Base-by-base conservation (phyloP, 2,888 invertebrate genomes). In the Tolmerus cingulatus region DNA sequence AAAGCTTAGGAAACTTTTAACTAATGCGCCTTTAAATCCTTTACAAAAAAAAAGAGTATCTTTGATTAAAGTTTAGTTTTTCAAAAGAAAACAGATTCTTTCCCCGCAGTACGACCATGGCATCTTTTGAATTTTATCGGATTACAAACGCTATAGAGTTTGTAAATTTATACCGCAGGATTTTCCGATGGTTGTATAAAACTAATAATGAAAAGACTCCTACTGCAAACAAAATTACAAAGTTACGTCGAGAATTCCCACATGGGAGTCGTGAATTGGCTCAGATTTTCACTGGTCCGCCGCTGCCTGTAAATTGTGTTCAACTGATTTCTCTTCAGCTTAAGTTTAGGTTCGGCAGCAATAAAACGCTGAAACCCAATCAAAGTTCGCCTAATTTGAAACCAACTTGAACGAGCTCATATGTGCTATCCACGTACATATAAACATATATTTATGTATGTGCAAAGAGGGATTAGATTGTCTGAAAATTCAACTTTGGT, bases 331-430 rank as follows among this genome's bases (percentile, higher is more conserved):
- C 51, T 55, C 79, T n/a, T 7, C 79, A 81, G 51, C 30, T 81
- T 27, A 81, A 81, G 34, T 55, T 81, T 66, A 43, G 30, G 81
- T 46, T 81, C 51, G 51, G 55, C 34, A 81, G 43, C 46, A 81
- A 81, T 81, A 81, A 81, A 79, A 81, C 51, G 23, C 27, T 23
- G 81, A 81, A 81, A 81, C 27, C 81, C 81, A 81, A 81, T 81
- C 51, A 81, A 81, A 81, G 51, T 81, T 81, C 81, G 16, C 23
- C 51, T 81, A 81, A 81, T 81, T 81, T 81, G 27, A 81, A 81
- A 81, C 30, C 55, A 30, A 81, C 55, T 81, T 51, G 23, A 30
- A 81, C 51, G 34, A 46, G 23, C 77, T 19, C 27, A 40, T 16
- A 78, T 43, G 12, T 14, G 4, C 43, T 43, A 43, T 43, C 12